A percentile compares a stretch with the other conserved stretches of the same genome.
Evolutionary conservation across 2,113 vertebrate species (phyloP).

Genomic region (Bubo blakistoni): DNA sequence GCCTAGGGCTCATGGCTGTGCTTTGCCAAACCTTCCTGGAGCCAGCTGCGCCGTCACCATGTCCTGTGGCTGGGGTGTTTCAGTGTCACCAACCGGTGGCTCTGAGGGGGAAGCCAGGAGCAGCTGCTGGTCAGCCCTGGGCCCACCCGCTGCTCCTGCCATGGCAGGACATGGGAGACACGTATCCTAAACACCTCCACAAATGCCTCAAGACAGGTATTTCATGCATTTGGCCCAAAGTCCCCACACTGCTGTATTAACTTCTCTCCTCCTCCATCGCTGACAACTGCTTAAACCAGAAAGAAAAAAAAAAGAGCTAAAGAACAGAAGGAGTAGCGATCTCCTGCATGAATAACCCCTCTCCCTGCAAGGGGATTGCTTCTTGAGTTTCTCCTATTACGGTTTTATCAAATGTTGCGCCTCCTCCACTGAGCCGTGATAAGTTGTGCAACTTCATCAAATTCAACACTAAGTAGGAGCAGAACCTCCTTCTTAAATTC

Average conservation of each 20-base stretch:
- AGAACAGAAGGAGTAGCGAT: not conserved
- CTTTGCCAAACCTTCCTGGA: not conserved
- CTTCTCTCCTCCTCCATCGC: not conserved
- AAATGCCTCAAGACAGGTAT: not conserved
- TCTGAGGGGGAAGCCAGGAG: not conserved
- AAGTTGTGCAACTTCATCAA: not conserved
- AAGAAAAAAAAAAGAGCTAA: not conserved
- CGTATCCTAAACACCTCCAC: not conserved
- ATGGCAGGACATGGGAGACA: not conserved
- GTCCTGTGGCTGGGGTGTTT: not conserved
- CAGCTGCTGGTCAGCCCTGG: not conserved
- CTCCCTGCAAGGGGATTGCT: not conserved
- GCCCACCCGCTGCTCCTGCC: not conserved
- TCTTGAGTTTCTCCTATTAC: not conserved
- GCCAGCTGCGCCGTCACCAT: fast-evolving
- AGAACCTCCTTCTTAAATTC: slow-evolving; percentile 30
- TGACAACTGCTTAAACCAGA: not conserved
- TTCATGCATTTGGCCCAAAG: not conserved
- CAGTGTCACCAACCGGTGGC: not conserved
- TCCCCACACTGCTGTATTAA: not conserved
- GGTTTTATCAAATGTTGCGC: not conserved
- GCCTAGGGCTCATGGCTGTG: not conserved
- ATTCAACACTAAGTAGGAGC: not conserved
- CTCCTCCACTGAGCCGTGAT: not conserved
- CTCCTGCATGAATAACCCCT: not conserved